Base-by-base conservation (phyloP, 2,797 vertebrate genomes). In the Nannoperca obscura region DNA sequence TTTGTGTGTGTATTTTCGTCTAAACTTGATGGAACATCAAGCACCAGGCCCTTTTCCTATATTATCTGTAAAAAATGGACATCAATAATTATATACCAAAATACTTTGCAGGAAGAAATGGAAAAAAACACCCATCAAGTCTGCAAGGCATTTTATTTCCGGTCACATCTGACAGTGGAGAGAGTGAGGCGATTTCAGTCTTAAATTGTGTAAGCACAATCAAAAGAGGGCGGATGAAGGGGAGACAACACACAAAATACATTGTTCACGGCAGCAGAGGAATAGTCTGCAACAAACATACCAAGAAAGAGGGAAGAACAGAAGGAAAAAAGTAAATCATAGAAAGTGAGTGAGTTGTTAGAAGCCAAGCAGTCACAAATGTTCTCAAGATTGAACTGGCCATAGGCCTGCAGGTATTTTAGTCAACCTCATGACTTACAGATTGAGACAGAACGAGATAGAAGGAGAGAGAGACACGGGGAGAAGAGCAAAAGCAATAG, bases 361-460 rank as follows among this genome's bases (percentile, higher is more conserved):
- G 42, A 76, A 70, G 80, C 87, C 82, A 86, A 80, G 60, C 69
- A 71, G 86, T 84, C 83, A 79, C 70, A 68, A 78, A 73, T 86
- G 74, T 89, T 90, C 85, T 86, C 64, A 63, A 89, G 74, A 90
- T 73, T 87, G 87, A 88, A 85, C 69, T 30, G 68, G 65, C 84
- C 64, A 15, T 61, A 49, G 70, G 75, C 86, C 89, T 78, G 70
- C 68, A 79, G 80, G 74, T 88, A 57, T 83, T 89, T 90, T 59
- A 78, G 54, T 78, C 81, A 78, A 86, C 42, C 63, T 84, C 58
- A 38, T 74, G 52, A 76, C 38, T 78, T 75, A 80, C 47, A 85
- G 83, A 86, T 79, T 71, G 72, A 76, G 66, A 80, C 42, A 57
- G 74, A 80, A 49, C 2, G n/a, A 60, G 53, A 82, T 63, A 54